phyloP scores from a whole-genome alignment of 1,140 invertebrate species.

The Diorhabda elongata region DNA sequence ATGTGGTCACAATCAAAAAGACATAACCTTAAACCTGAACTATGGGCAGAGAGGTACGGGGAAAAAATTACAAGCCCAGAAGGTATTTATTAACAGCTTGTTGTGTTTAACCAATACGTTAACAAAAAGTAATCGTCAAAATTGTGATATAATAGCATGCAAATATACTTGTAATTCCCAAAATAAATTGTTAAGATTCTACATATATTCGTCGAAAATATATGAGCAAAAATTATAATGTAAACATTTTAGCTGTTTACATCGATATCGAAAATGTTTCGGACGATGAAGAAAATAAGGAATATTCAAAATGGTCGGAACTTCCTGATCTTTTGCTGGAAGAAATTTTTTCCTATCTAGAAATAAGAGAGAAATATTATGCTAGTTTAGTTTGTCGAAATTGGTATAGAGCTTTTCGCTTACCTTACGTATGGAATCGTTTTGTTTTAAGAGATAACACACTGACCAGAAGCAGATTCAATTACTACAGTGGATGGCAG shows the following conservation, averaged over 20 bases:
- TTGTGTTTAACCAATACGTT: too few relatives aligned
- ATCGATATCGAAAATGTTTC: slow-evolving; percentile 55
- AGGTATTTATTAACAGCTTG: slow-evolving; percentile 27
- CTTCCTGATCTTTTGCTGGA: slow-evolving; percentile 75
- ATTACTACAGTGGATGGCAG: slow-evolving; percentile 81
- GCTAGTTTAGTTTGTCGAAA: slow-evolving; percentile 66
- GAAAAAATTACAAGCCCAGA: slow-evolving; percentile 32
- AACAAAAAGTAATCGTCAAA: too few relatives aligned
- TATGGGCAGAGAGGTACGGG: slow-evolving; percentile 33
- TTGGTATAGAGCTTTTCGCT: slow-evolving; percentile 72
- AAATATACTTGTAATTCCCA: too few relatives aligned
- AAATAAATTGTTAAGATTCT: too few relatives aligned
- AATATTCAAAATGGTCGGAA: slow-evolving; percentile 61
- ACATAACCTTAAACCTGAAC: slow-evolving; percentile 33
- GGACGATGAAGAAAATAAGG: slow-evolving; percentile 44
- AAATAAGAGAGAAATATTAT: slow-evolving; percentile 65
- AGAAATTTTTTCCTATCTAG: slow-evolving; percentile 69
- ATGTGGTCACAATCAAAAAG: slow-evolving; percentile 29
- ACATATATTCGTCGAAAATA: too few relatives aligned
- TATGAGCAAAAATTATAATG: too few relatives aligned
- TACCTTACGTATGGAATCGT: slow-evolving; percentile 68
- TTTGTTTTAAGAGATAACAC: slow-evolving; percentile 71
- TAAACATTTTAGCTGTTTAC: slow-evolving; percentile 51
- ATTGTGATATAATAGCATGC: too few relatives aligned
- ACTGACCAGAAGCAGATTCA: slow-evolving; percentile 69